Conservation (phyloP, 2,888 invertebrate genomes). For the Baccha elongata region DNA sequence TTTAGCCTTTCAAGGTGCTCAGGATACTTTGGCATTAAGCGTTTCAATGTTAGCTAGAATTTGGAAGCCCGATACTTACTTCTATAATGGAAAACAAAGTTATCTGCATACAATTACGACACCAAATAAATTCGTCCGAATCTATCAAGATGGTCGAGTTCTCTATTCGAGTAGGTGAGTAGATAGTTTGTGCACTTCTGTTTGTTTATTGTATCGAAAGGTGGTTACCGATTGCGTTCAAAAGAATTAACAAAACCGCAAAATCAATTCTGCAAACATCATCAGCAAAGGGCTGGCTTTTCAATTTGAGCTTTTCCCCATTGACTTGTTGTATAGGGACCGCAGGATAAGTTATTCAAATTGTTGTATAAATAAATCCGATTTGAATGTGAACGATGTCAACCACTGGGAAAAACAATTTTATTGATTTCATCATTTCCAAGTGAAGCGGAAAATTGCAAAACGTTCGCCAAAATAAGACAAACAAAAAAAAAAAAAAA, state of each 20-base stretch:
- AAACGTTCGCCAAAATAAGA: slow-evolving; percentile 48
- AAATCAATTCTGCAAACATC: slow-evolving; percentile 39
- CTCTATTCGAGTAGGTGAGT: slow-evolving; percentile 89
- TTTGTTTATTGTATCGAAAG: neutral
- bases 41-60: slow-evolving; percentile 91
- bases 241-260: slow-evolving; percentile 49
- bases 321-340: neutral
- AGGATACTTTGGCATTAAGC: slow-evolving; percentile 88
- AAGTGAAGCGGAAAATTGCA: slow-evolving; percentile 65
- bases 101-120: slow-evolving; percentile 93
- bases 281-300: neutral
- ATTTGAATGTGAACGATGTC: slow-evolving; percentile 45
- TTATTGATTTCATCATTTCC: slow-evolving; percentile 64
- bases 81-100: slow-evolving; percentile 91
- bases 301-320: slow-evolving; percentile 7
- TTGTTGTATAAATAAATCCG: slow-evolving; percentile 56
- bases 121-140: slow-evolving; percentile 92
- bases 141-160: slow-evolving; percentile 89
- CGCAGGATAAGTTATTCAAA: slow-evolving; percentile 45
- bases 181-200: neutral
- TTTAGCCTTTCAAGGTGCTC: slow-evolving; percentile 86
- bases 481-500: neutral
- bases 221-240: slow-evolving; percentile 19
- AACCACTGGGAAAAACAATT: slow-evolving; percentile 29
- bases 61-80: slow-evolving; percentile 94